Evolutionary conservation across 2,888 invertebrate genomes (phyloP), one percentile per base, ranked within the genome.

Genomic region (Nomada lathburiana): DNA sequence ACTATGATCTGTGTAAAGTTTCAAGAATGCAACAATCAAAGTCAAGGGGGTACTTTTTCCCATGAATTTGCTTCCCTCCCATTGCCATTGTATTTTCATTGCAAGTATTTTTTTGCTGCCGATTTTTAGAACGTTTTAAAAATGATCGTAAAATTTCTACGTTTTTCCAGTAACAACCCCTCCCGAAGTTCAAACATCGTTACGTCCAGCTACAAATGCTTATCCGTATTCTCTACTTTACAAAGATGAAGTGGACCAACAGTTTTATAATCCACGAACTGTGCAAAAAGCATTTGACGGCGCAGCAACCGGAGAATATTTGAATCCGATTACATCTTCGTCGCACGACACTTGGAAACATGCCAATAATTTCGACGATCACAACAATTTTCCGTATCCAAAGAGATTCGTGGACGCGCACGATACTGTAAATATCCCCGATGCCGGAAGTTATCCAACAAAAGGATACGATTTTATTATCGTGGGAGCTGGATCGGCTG

Each of bases 401-500:
- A 50, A 4, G n/a, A 11, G 52, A 16, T 16, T 11, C 2, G 26
- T 7, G 18, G 2, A 47, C 0, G 18, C 18, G 4, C 36, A 7
- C 0, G 1, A 1, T 11, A 11, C 36, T 2, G 26, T 42, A 0
- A 44, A 78, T 18, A 82, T 76, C 60, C 83, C 82, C 10, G 13
- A 69, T 26, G 50, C 53, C 7, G 36, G 65, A 7, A 80, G 70
- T 26, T 80, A 73, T n/a, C 60, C 60, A 11, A 18, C 52, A 13
- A 11, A 67, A 29, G 88, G 91, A 23, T 95, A 94, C 78, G 95
- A 95, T 86, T 96, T 94, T 81, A 92, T 95, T 73, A 87, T 95
- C 84, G 94, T 95, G 5, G 95, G 95, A 0, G 95, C 94, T 10
- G 95, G 95, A 1, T 95, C 95, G 0, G 95, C 95, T 0, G 95